Percentiles rank a stretch among this genome's conserved stretches.
phyloP scores from a whole-genome alignment of 2,888 invertebrate species.

The Acrobasis repandana region DNA sequence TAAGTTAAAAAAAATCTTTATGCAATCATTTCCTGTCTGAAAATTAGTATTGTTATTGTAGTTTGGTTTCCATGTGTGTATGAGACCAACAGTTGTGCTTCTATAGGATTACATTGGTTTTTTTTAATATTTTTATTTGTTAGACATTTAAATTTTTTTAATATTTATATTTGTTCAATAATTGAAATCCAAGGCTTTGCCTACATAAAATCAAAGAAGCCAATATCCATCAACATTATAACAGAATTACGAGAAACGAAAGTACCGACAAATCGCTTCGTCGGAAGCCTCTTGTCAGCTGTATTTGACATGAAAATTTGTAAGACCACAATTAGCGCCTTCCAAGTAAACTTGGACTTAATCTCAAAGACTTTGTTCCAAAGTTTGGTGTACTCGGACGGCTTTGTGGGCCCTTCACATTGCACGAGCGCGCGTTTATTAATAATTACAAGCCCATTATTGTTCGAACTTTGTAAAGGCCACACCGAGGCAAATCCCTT shows the following conservation, averaged over 20 bases:
- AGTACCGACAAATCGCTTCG: constrained; percentile 15
- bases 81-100: too few relatives aligned
- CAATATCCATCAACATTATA: background rate
- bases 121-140: too few relatives aligned
- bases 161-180: too few relatives aligned
- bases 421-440: constrained; percentile 34
- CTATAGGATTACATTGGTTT: too few relatives aligned
- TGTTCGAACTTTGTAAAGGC: constrained; percentile 30
- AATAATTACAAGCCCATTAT: constrained; percentile 34
- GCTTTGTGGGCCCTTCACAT: constrained; percentile 36
- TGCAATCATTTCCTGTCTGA: too few relatives aligned
- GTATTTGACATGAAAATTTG: constrained; percentile 27
- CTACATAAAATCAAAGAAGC: background rate
- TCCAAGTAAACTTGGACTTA: constrained; percentile 25
- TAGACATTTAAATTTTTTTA: too few relatives aligned
- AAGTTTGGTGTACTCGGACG: constrained; percentile 30
- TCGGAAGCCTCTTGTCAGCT: constrained; percentile 11
- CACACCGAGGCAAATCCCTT: too few relatives aligned
- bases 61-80: too few relatives aligned
- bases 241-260: background rate
- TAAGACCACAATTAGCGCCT: constrained; percentile 28
- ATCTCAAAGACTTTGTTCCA: constrained; percentile 29
- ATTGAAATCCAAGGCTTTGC: too few relatives aligned
- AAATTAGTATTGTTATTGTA: too few relatives aligned
- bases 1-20: too few relatives aligned